Base-by-base conservation (phyloP, 2,888 invertebrate species). In the Drosophila prolongata region DNA sequence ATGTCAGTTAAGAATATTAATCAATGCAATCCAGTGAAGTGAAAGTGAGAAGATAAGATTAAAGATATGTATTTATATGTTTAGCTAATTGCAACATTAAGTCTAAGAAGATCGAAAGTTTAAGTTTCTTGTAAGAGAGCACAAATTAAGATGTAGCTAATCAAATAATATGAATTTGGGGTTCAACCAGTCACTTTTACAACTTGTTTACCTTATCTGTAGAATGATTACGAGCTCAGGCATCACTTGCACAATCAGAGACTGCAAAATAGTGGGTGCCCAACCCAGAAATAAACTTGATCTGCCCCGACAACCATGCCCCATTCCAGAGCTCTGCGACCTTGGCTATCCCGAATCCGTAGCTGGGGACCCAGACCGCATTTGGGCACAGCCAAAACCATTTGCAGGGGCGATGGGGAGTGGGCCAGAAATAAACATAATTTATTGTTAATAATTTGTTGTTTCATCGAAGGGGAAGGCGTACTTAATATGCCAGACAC, bases 361-460 rank as follows among this genome's bases (percentile, higher is more conserved):
- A 27, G 24, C 40, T 49, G 37, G 47, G 13, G 57, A 57, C 56
- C 24, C 24, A 37, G 38, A 40, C 30, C 58, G 58, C 61, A 60
- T 73, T 72, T 77, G 77, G 69, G 62, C 61, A 71, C 57, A 61
- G 55, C 67, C 58, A 66, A 37, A 66, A 46, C 27, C 27, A 19
- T 10, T 19, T 5, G 52, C 38, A n/a, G 37, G 30, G 16, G 38
- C 57, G n/a, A 27, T 9, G n/a, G 9, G 47, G 50, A 50, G 50
- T 50, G 50, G 37, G 52, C 37, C 9, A 43, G 14, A 72, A 74
- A 77, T 65, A 72, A 86, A 86, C 89, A 88, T 88, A 88, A 82
- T 82, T 82, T 88, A 86, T 82, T 76, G 80, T 79, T 82, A 61
- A 82, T 81, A 87, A 72, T 54, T 56, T 70, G 69, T 60, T 78